phyloP scores from a whole-genome alignment of 2,888 invertebrate species.

The Nephrotoma flavescens region DNA sequence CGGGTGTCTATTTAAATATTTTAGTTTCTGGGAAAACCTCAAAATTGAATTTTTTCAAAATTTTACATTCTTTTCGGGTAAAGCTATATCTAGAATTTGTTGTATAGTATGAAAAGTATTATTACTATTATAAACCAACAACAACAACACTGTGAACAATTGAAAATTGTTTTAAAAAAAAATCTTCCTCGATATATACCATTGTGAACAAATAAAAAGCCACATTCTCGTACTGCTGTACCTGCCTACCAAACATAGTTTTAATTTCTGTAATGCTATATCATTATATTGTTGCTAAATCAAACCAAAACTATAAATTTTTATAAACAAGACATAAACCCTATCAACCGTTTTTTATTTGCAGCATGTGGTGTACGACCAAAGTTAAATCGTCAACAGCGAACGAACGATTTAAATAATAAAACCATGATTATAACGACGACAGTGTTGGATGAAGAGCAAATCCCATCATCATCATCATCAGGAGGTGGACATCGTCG shows the following conservation, averaged over 20 bases:
- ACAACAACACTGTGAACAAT: background rate
- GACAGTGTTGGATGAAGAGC: background rate
- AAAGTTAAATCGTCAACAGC: background rate
- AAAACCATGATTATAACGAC: background rate
- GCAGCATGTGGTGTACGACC: background rate
- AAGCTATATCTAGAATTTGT: background rate
- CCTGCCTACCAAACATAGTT: background rate
- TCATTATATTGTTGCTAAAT: background rate
- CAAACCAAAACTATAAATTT: background rate
- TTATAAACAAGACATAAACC: background rate
- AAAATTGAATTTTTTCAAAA: background rate
- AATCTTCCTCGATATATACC: background rate
- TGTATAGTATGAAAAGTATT: background rate
- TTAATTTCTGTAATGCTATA: background rate
- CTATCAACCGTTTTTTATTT: background rate
- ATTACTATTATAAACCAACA: background rate
- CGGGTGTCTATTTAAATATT: background rate
- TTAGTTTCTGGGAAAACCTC: background rate
- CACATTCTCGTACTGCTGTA: background rate
- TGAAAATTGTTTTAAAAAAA: background rate
- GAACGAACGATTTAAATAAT: background rate
- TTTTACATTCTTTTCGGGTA: background rate
- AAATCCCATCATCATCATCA: background rate
- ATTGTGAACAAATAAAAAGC: background rate
- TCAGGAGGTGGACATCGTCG: conserved; percentile 12